Percentiles rank a stretch among this genome's conserved stretches.
Evolutionary conservation across 1,140 invertebrate genomes (phyloP).

Genomic region (Drosophila trapezifrons): DNA sequence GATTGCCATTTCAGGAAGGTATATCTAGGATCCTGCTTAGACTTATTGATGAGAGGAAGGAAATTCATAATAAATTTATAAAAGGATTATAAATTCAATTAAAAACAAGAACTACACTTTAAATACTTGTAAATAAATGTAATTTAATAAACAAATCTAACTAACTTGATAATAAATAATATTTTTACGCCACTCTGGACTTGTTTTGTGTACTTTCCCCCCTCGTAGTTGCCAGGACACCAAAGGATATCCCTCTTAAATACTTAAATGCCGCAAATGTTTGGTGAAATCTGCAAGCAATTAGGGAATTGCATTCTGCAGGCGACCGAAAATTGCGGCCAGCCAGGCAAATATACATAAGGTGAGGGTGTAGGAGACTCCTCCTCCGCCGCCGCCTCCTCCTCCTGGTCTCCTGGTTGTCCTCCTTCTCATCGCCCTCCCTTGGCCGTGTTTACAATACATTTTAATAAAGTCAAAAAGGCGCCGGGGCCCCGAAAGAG

Average conservation of each 20-base stretch:
- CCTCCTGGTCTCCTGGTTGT: too few relatives aligned
- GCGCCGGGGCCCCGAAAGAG: slow-evolving; percentile 21
- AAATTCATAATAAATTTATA: too few relatives aligned
- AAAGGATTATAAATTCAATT: too few relatives aligned
- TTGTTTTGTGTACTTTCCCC: not conserved
- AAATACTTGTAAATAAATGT: not conserved
- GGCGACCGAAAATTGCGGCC: slow-evolving; percentile 18
- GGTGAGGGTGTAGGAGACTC: not conserved
- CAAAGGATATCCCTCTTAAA: not conserved
- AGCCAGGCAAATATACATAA: not conserved
- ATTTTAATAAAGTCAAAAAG: slow-evolving; percentile 62
- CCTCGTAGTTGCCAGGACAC: too few relatives aligned
- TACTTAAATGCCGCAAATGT: slow-evolving; percentile 15
- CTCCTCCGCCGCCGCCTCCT: too few relatives aligned
- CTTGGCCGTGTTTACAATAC: slow-evolving; percentile 31
- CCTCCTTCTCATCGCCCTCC: not conserved
- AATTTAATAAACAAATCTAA: not conserved
- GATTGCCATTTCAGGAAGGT: too few relatives aligned
- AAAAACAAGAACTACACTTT: too few relatives aligned
- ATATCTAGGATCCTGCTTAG: too few relatives aligned
- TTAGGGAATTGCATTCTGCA: slow-evolving; percentile 35
- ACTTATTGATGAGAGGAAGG: too few relatives aligned
- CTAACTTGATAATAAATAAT: not conserved
- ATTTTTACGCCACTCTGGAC: too few relatives aligned
- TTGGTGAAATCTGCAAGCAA: slow-evolving; percentile 23